phyloP scores from a whole-genome alignment of 2,797 vertebrate genomes.

The Bradypodion pumilum region DNA sequence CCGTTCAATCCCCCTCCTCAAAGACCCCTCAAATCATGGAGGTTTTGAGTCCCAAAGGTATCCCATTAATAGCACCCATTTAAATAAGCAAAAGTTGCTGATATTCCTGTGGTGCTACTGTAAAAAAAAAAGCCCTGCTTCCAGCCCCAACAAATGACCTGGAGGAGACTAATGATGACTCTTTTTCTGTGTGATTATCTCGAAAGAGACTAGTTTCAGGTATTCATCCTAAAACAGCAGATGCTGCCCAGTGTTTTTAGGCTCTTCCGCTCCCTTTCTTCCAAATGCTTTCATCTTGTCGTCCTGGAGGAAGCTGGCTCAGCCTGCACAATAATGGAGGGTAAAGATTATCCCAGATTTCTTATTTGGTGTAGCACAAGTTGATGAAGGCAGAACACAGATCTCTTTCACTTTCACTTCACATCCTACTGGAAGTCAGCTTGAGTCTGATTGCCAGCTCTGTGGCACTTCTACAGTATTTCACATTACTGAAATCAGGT shows the following conservation, averaged over 20 bases:
- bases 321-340: slow-evolving; percentile 33
- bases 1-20: not conserved
- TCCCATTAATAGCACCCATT: slow-evolving; percentile 34
- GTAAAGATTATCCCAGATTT: slow-evolving; percentile 38
- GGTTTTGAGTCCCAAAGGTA: slow-evolving; percentile 16
- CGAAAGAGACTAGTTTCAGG: not conserved
- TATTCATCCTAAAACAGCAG: slow-evolving; percentile 29
- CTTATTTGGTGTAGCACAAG: slow-evolving; percentile 45
- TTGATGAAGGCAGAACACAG: slow-evolving; percentile 46
- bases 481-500: slow-evolving; percentile 57
- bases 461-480: slow-evolving; percentile 54
- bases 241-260: slow-evolving; percentile 36
- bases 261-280: slow-evolving; percentile 38
- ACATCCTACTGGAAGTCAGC: slow-evolving; percentile 62
- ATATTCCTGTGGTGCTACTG: slow-evolving; percentile 2
- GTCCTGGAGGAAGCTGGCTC: slow-evolving; percentile 17
- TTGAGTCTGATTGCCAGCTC: slow-evolving; percentile 62
- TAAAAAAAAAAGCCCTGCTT: slow-evolving; percentile 34
- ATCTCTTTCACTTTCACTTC: slow-evolving; percentile 58
- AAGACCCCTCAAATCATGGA: not conserved
- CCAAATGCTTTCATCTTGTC: slow-evolving; percentile 30
- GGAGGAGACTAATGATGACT: not conserved
- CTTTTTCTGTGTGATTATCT: slow-evolving; percentile 31
- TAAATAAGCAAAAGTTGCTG: not conserved
- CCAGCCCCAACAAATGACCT: slow-evolving; percentile 6